A percentile compares a stretch with the other conserved stretches of the same genome.
Conservation (phyloP, 2,888 invertebrate species). For the Pristionchus fissidentatus region DNA sequence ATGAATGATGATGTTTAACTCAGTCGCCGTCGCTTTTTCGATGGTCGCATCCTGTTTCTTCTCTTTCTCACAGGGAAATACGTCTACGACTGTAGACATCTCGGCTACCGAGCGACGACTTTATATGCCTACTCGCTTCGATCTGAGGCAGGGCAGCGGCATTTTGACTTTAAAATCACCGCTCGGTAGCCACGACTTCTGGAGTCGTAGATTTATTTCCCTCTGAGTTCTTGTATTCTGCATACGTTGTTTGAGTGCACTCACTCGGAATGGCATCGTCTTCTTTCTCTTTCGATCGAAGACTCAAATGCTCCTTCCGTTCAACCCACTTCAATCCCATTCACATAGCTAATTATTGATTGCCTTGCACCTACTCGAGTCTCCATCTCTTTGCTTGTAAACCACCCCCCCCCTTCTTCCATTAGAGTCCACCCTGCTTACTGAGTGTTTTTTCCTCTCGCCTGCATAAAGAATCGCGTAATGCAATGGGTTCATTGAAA, state of each 20-base stretch:
- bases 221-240: slow-evolving; percentile 24
- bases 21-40: no score
- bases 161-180: no score
- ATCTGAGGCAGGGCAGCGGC: no score
- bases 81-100: no score
- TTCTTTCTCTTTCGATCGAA: neutral
- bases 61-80: neutral
- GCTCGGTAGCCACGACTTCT: no score
- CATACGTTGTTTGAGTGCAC: slow-evolving; percentile 31
- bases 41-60: no score
- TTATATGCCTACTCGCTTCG: no score
- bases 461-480: slow-evolving; percentile 41
- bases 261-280: slow-evolving; percentile 16
- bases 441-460: slow-evolving; percentile 30
- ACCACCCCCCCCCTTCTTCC: slow-evolving; percentile 12
- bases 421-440: neutral
- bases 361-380: slow-evolving; percentile 43
- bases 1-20: slow-evolving; percentile 37
- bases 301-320: neutral
- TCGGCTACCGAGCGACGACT: no score
- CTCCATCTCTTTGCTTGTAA: slow-evolving; percentile 39
- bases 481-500: neutral
- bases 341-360: slow-evolving; percentile 31
- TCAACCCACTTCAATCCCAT: neutral
- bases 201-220: neutral